Conservation (phyloP, 2,888 invertebrate genomes). For the Agrilus mali region DNA sequence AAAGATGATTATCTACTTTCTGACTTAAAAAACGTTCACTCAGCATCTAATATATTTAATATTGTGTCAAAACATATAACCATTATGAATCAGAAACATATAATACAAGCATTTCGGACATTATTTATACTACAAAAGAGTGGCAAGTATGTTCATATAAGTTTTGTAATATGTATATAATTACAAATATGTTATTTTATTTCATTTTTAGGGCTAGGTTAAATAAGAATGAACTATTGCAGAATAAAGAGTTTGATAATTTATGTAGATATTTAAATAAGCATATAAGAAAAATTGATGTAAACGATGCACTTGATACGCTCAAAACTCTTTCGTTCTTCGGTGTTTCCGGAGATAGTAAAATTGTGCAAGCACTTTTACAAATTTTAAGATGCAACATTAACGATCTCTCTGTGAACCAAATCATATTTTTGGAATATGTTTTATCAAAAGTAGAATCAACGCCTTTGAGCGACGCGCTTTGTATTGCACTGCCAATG, state of each 20-base stretch:
- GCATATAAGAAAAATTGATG: constrained; percentile 39
- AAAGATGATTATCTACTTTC: constrained; percentile 34
- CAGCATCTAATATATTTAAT: constrained; percentile 35
- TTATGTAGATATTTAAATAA: constrained; percentile 45
- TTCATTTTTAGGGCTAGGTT: constrained; percentile 23
- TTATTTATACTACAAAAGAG: constrained; percentile 44
- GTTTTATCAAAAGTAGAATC: constrained; percentile 38
- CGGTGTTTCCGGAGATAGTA: constrained; percentile 42
- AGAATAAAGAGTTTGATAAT: constrained; percentile 42
- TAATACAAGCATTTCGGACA: constrained; percentile 41
- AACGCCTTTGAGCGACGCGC: constrained; percentile 47
- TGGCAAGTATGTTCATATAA: constrained; percentile 28
- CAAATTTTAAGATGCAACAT: constrained; percentile 49
- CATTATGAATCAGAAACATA: constrained; percentile 41
- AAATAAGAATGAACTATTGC: constrained; percentile 35
- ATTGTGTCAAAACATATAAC: constrained; percentile 33
- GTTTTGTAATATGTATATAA: too few relatives aligned
- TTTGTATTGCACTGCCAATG: constrained; percentile 51
- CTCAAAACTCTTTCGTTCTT: constrained; percentile 46
- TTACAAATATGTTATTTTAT: background rate
- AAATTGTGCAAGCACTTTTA: constrained; percentile 48
- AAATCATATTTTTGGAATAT: constrained; percentile 51
- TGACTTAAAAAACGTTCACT: constrained; percentile 35
- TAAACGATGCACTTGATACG: constrained; percentile 43
- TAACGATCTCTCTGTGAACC: constrained; percentile 44